phyloP scores from a whole-genome alignment of 2,888 invertebrate species.

The Eueremaeus valkanovi region DNA sequence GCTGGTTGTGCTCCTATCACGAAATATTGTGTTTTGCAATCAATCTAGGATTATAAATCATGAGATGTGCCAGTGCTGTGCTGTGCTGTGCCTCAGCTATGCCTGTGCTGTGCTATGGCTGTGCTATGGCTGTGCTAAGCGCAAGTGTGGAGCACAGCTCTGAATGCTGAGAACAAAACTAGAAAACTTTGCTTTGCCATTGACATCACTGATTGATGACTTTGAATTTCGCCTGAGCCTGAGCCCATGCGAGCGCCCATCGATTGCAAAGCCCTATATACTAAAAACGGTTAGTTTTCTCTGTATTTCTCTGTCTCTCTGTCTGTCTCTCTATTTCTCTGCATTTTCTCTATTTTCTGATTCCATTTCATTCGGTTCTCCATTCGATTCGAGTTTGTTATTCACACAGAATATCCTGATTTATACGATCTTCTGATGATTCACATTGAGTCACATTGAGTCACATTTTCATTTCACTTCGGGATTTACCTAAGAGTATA shows the following conservation, averaged over 20 bases:
- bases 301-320: not conserved
- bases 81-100: not conserved
- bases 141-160: not conserved
- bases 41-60: slow-evolving; percentile 36
- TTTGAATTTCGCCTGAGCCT: slow-evolving; percentile 15
- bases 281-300: not conserved
- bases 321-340: slow-evolving; percentile 1
- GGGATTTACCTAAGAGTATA: slow-evolving; percentile 35
- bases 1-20: not conserved
- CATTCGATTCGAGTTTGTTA: slow-evolving; percentile 8
- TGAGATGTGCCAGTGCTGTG: slow-evolving; percentile 10
- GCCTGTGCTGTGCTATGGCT: too few relatives aligned
- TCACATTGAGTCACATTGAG: slow-evolving; percentile 10
- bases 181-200: slow-evolving; percentile 30
- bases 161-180: not conserved
- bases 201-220: slow-evolving; percentile 31
- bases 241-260: not conserved
- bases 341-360: not conserved
- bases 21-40: slow-evolving; percentile 34
- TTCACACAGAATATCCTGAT: slow-evolving; percentile 29
- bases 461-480: slow-evolving; percentile 35
- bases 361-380: not conserved
- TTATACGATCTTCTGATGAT: slow-evolving; percentile 18
- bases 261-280: slow-evolving; percentile 15
- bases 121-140: too few relatives aligned